Conservation (phyloP, 2,797 vertebrate species). For the Ceryle rudis region DNA sequence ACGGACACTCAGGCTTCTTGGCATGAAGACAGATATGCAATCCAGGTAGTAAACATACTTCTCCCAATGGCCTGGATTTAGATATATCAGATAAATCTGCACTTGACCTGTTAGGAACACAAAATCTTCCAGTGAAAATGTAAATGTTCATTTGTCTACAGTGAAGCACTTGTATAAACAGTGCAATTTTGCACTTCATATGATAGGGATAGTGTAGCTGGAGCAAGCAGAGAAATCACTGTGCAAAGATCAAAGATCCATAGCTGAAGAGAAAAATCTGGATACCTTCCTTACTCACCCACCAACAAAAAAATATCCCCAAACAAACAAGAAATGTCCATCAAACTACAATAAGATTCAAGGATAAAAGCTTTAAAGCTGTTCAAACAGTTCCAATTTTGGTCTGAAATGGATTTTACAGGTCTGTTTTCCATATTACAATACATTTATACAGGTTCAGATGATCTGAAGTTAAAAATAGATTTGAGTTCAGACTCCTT, state of each 20-base stretch:
- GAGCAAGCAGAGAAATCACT: neutral
- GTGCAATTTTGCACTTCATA: neutral
- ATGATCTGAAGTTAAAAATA: conserved; percentile 38
- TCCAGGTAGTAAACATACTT: conserved; percentile 51
- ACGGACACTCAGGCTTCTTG: conserved; percentile 36
- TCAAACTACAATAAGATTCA: neutral
- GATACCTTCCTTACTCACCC: neutral
- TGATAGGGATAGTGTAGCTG: neutral
- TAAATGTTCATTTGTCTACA: neutral
- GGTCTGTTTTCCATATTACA: neutral
- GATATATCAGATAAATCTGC: neutral
- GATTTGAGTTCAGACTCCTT: neutral
- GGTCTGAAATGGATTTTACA: conserved; percentile 25
- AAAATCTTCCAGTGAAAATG: neutral
- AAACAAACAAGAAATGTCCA: neutral
- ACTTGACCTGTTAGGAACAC: neutral
- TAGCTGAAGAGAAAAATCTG: conserved; percentile 16
- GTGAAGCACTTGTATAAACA: neutral
- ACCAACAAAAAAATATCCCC: neutral
- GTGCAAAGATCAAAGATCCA: neutral
- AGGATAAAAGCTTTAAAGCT: conserved; percentile 12
- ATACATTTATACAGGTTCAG: conserved; percentile 2
- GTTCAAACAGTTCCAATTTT: conserved; percentile 16
- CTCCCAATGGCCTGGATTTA: conserved; percentile 34
- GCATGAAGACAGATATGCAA: conserved; percentile 26